Conservation (phyloP, 2,113 vertebrate genomes). For the Cebus imitator region DNA sequence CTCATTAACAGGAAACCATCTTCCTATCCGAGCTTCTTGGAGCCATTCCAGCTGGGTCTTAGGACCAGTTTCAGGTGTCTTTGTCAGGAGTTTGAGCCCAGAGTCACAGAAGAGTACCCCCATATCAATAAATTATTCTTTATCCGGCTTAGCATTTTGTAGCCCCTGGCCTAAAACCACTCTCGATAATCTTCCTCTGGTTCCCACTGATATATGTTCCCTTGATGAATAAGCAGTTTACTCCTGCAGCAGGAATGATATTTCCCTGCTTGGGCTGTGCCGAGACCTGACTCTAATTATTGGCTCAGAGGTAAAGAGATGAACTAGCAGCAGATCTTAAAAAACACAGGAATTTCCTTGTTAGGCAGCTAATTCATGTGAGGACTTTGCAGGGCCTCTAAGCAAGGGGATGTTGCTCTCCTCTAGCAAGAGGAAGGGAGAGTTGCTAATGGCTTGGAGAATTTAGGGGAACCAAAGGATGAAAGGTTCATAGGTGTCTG, state of each 20-base stretch:
- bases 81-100: neutral
- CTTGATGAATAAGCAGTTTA: slow-evolving; percentile 26
- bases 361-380: neutral
- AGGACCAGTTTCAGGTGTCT: neutral
- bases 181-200: neutral
- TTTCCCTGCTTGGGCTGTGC: neutral
- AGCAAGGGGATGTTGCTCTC: neutral
- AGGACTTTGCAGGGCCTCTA: neutral
- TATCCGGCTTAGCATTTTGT: neutral
- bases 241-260: neutral
- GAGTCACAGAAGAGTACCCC: neutral
- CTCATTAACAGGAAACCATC: neutral
- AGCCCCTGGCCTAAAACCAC: neutral
- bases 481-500: neutral
- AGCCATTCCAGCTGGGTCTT: neutral
- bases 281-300: neutral
- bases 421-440: neutral
- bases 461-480: neutral
- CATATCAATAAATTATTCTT: neutral
- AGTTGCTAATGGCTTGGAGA: neutral
- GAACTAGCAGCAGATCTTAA: neutral
- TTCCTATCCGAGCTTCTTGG: neutral
- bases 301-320: neutral
- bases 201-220: neutral
- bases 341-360: neutral